Percentiles rank a stretch among this genome's conserved stretches.
phyloP scores from a whole-genome alignment of 2,888 invertebrate species.

The Polyommatus iphigenia region DNA sequence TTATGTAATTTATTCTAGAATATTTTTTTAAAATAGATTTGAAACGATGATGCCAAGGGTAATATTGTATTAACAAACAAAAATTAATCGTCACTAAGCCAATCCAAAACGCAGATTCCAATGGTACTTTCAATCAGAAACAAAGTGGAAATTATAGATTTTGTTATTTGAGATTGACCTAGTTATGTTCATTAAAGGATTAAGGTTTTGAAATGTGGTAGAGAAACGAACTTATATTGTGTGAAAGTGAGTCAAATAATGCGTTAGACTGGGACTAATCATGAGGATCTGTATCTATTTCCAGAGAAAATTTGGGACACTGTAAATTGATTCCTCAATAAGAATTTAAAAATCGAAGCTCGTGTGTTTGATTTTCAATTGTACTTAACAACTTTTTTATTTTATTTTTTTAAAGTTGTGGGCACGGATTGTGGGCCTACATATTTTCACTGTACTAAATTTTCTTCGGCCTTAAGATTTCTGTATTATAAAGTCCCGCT shows the following conservation, averaged over 20 bases:
- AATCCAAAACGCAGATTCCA: background rate
- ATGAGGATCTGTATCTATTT: no score
- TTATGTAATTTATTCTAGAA: slow-evolving; percentile 18
- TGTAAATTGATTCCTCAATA: background rate
- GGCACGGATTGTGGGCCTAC: background rate
- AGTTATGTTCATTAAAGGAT: background rate
- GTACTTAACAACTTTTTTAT: no score
- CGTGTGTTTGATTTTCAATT: background rate
- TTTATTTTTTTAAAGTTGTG: background rate
- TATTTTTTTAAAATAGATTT: slow-evolving; percentile 3
- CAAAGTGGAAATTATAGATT: background rate
- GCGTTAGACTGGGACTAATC: background rate
- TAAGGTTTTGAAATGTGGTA: background rate
- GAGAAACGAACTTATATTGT: background rate
- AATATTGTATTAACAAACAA: background rate
- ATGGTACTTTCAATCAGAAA: background rate
- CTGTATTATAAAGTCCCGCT: background rate
- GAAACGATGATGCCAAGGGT: background rate
- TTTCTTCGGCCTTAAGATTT: background rate
- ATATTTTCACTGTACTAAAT: background rate
- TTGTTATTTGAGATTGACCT: background rate
- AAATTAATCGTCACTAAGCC: background rate
- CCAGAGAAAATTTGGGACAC: background rate
- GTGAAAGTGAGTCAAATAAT: background rate
- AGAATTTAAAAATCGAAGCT: background rate